Base-by-base conservation (phyloP, 2,797 vertebrate genomes). In the Lophius americanus region DNA sequence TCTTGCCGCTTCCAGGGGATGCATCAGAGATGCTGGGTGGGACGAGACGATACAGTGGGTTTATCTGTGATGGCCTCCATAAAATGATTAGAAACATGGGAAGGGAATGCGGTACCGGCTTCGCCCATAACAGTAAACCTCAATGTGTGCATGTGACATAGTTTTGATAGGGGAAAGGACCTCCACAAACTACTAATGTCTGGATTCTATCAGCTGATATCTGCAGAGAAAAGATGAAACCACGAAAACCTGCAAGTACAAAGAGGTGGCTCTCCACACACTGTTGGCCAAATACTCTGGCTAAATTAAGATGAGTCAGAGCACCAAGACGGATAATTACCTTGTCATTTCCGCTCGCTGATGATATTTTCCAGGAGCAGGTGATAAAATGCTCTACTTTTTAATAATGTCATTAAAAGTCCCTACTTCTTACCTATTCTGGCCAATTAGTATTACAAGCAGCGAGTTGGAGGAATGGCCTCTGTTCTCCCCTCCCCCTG, bases 371-470 rank as follows among this genome's bases (percentile, higher is more conserved):
- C 78, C 61, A 67, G 41, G 57, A 7, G 41, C 57, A 56, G 9
- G 14, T 56, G 10, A 32, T 48, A 39, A 79, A 63, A 72, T 72
- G 10, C 23, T 53, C 3, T 50, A 57, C 10, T n/a, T 84, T 75
- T 74, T 75, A 76, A 83, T 84, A 85, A 87, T 63, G 70, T 59
- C 76, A 80, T 79, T 68, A 77, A 85, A 84, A 72, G 39, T 48
- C 67, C 9, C 64, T 55, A 38, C 35, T 12, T 80, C 72, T 77
- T 64, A 75, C 60, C 79, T 73, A 58, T 56, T 75, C 70, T 42
- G 54, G 60, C 80, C 87, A 89, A 90, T 90, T 92, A 90, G 71
- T 78, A 84, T 81, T 75, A 58, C 7, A 58, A 78, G 59, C 49
- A 51, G 76, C 56, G 78, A 83, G 74, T 76, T 61, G 61, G 60